Evolutionary conservation across 2,797 vertebrate species (phyloP).

Genomic region (Anguilla obscura): DNA sequence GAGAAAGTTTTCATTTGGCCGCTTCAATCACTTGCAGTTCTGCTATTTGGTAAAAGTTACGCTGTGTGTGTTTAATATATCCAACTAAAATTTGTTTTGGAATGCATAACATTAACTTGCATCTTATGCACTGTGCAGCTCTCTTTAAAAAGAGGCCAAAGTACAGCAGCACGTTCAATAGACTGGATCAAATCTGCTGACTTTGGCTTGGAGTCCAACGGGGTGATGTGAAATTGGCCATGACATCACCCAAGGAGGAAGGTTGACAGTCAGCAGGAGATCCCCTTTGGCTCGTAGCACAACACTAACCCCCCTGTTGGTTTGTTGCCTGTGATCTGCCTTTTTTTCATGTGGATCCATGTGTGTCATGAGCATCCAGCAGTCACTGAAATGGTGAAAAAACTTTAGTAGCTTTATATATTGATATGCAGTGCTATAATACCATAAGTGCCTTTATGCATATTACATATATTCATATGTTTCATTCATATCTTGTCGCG

Average conservation of each 20-base stretch:
- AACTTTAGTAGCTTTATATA: no score
- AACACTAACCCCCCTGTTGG: not conserved
- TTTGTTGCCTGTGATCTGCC: not conserved
- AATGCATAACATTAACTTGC: no score
- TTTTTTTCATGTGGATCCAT: not conserved
- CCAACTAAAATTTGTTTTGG: not conserved
- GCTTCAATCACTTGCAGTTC: not conserved
- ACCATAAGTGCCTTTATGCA: not conserved
- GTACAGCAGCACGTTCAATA: constrained; percentile 49
- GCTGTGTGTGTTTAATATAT: not conserved
- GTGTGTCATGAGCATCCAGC: not conserved
- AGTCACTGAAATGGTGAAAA: not conserved
- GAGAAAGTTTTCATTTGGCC: not conserved
- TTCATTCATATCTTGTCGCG: no score
- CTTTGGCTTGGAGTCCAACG: not conserved
- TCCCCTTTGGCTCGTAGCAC: not conserved
- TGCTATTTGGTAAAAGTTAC: not conserved
- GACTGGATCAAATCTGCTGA: constrained; percentile 27
- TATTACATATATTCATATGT: not conserved
- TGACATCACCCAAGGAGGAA: not conserved
- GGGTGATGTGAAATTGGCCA: constrained; percentile 8
- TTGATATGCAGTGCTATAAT: no score
- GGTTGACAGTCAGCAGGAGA: not conserved
- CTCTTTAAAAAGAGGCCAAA: not conserved
- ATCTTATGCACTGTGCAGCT: not conserved